Evolutionary conservation across 2,113 vertebrate genomes (phyloP).

Genomic region (human): DNA sequence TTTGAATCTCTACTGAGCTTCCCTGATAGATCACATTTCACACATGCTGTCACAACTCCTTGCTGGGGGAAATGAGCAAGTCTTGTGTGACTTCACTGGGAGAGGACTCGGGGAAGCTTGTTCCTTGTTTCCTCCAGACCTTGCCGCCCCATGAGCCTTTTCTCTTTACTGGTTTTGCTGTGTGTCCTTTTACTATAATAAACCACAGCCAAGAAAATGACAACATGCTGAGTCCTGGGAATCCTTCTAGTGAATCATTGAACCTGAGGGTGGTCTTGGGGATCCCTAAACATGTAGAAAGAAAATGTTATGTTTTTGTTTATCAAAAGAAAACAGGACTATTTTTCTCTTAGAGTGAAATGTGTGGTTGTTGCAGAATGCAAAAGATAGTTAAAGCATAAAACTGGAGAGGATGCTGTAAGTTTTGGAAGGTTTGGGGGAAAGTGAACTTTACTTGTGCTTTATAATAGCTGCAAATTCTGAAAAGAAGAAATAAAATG

Average conservation of each 20-base stretch:
- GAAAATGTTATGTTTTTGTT: neutral
- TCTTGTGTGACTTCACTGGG: neutral
- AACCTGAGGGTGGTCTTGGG: neutral
- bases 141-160: neutral
- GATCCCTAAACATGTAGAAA: neutral
- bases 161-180: neutral
- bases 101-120: neutral
- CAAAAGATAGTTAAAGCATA: neutral
- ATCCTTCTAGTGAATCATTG: neutral
- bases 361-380: neutral
- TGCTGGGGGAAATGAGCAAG: neutral
- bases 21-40: neutral
- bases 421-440: neutral
- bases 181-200: neutral
- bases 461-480: neutral
- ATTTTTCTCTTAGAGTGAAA: neutral
- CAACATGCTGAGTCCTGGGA: neutral
- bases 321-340: neutral
- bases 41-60: neutral
- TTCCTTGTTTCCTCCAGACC: neutral
- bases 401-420: neutral
- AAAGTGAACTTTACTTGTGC: neutral
- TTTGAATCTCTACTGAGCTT: neutral
- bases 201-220: neutral
- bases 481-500: neutral